Conservation (phyloP, 1,140 invertebrate species). For the Psilanteris sp. region DNA sequence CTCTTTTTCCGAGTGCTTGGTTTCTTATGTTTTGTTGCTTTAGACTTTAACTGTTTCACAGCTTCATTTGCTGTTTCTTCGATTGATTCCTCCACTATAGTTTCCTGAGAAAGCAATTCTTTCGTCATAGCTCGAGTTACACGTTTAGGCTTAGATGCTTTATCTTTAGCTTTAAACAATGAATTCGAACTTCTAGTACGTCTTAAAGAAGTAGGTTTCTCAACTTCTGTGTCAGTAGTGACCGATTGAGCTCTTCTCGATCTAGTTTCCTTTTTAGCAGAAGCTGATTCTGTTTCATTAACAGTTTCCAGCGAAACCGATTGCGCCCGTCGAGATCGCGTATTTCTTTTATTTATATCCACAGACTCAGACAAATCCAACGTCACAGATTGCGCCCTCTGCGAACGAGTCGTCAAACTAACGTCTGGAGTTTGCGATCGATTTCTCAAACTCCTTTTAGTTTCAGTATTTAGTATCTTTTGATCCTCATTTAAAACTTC, state of each 20-base stretch:
- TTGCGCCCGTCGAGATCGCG: slow-evolving; percentile 21
- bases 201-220: not conserved
- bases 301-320: slow-evolving; percentile 20
- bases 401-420: not conserved
- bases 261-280: not conserved
- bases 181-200: slow-evolving; percentile 34
- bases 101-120: not conserved
- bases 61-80: slow-evolving; percentile 9
- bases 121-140: not conserved
- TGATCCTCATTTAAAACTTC: too few species aligned
- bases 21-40: not conserved
- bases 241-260: slow-evolving; percentile 5
- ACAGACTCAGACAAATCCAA: not conserved
- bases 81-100: slow-evolving; percentile 15
- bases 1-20: slow-evolving; percentile 7
- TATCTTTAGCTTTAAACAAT: slow-evolving; percentile 7
- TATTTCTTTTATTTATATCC: not conserved
- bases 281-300: not conserved
- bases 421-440: slow-evolving; percentile 18
- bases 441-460: slow-evolving; percentile 13
- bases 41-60: slow-evolving; percentile 5
- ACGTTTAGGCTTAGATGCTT: slow-evolving; percentile 5
- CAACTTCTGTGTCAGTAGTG: not conserved
- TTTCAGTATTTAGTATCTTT: not conserved
- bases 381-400: slow-evolving; percentile 17